phyloP scores from a whole-genome alignment of 2,113 vertebrate genomes.

The Alligator sinensis region DNA sequence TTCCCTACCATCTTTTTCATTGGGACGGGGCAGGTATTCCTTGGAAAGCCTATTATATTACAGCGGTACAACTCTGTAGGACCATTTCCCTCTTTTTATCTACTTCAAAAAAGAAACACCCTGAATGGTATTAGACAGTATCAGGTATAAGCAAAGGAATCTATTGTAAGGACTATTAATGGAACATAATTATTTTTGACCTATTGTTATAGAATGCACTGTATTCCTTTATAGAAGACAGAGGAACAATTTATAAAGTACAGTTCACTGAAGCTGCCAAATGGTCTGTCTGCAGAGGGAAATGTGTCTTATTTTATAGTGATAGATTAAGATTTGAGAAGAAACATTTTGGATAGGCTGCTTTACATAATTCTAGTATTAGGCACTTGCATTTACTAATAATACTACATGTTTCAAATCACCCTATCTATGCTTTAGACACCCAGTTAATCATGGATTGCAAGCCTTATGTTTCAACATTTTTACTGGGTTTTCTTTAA shows the following conservation, averaged over 20 bases:
- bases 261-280: neutral
- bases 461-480: constrained; percentile 11
- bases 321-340: neutral
- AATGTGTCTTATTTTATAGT: neutral
- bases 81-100: neutral
- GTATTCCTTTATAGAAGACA: neutral
- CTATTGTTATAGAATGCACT: neutral
- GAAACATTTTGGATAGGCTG: neutral
- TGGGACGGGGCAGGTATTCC: neutral
- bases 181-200: neutral
- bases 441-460: neutral
- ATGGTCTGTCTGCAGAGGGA: neutral
- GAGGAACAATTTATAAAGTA: neutral
- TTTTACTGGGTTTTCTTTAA: constrained; percentile 7
- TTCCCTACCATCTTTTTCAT: neutral
- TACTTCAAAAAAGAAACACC: neutral
- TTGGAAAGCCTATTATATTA: neutral
- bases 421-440: neutral
- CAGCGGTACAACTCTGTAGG: neutral
- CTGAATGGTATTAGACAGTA: neutral
- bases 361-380: constrained; percentile 1
- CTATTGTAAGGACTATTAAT: neutral
- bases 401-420: neutral
- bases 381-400: neutral
- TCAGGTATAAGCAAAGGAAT: neutral